Conservation (phyloP, 2,888 invertebrate species). For the Drosophila paramelanica region DNA sequence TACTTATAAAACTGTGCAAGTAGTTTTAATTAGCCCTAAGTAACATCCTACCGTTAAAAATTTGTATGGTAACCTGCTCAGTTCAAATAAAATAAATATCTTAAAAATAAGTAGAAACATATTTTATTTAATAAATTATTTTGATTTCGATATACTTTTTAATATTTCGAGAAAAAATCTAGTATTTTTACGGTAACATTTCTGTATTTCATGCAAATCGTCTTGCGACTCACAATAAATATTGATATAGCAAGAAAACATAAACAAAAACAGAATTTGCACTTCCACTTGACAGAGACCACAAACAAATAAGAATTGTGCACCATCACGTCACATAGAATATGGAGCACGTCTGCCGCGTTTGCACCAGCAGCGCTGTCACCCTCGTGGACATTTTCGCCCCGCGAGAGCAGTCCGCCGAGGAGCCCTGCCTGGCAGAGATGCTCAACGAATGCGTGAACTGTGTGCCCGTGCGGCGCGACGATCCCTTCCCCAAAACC, state of each 20-base stretch:
- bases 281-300: neutral
- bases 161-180: neutral
- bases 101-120: no score
- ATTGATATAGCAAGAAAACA: conserved; percentile 9
- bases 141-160: neutral
- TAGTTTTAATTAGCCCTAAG: no score
- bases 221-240: neutral
- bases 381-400: conserved; percentile 56
- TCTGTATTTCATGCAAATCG: conserved; percentile 1
- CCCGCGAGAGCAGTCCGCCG: conserved; percentile 8
- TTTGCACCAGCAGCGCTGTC: conserved; percentile 52
- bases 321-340: neutral
- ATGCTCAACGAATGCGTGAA: conserved; percentile 66
- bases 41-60: no score
- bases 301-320: neutral
- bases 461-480: conserved; percentile 36
- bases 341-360: conserved; percentile 61
- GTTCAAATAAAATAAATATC: no score
- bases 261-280: conserved; percentile 23
- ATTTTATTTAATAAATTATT: neutral
- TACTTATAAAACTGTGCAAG: no score
- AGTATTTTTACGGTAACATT: conserved; percentile 10
- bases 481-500: conserved; percentile 67
- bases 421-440: conserved; percentile 46
- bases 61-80: no score